These are phyloP conservation scores for Pseudomugil gertrudae DNA, from an alignment of 2,797 vertebrate genomes.

Conservation along the genomic window DNA sequence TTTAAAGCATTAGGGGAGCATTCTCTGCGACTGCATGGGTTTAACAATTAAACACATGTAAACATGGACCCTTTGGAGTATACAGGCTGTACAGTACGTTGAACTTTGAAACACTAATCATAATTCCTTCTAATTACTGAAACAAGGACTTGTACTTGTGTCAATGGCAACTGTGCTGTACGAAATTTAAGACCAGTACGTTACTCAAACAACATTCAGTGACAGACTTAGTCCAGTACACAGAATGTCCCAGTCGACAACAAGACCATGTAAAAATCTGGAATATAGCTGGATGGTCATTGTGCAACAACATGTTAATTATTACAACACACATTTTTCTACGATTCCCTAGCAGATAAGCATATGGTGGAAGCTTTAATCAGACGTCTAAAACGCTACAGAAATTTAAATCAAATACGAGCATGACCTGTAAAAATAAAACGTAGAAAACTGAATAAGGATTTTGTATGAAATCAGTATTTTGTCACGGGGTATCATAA, in stretches of 20 bases:
- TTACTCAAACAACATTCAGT: conserved; percentile 24
- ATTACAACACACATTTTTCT: not conserved
- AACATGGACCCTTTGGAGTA: not conserved
- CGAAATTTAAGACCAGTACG: conserved; percentile 29
- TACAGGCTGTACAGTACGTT: not conserved
- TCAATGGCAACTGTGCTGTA: conserved; percentile 16
- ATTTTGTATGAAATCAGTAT: not conserved
- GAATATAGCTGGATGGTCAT: not conserved
- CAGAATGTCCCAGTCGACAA: not conserved
- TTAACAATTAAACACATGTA: not conserved
- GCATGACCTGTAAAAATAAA: not conserved
- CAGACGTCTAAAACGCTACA: not conserved
- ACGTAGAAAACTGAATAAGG: not conserved
- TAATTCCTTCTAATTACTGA: conserved; percentile 23
- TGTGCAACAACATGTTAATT: not conserved
- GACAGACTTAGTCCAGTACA: not conserved
- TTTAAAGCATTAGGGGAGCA: not conserved
- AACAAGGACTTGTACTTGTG: conserved; percentile 2
- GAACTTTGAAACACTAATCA: conserved; percentile 59
- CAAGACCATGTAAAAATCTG: too few relatives aligned
- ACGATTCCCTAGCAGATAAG: not conserved
- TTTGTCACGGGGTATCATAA: not conserved
- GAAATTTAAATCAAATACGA: not conserved
- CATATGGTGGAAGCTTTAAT: not conserved
- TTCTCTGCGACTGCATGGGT: not conserved